Conservation (phyloP, 2,113 vertebrate species). For the Xyliphius kryptos region DNA sequence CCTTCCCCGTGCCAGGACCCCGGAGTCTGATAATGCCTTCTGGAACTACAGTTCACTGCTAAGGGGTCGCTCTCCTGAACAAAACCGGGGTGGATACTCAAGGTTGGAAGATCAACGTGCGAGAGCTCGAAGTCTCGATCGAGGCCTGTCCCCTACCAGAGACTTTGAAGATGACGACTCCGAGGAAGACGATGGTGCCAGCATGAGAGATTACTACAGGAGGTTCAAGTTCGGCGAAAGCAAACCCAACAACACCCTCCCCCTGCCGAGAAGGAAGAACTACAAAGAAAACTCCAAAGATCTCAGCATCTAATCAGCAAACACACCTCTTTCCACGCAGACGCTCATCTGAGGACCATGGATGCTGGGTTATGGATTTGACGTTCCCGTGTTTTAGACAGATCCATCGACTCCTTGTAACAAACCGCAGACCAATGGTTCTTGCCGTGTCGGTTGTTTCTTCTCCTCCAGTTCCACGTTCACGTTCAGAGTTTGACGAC, state of each 20-base stretch:
- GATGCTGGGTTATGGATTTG: constrained; percentile 47
- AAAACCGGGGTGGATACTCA: constrained; percentile 42
- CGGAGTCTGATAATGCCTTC: constrained; percentile 57
- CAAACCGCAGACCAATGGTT: constrained; percentile 45
- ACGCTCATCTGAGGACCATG: constrained; percentile 32
- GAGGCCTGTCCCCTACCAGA: constrained; percentile 55
- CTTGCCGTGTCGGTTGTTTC: constrained; percentile 41
- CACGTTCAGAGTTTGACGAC: constrained; percentile 65
- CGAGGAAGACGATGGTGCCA: constrained; percentile 59
- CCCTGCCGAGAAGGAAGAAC: constrained; percentile 73
- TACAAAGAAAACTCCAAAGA: constrained; percentile 92
- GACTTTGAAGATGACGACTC: constrained; percentile 40
- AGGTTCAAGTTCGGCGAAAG: constrained; percentile 57
- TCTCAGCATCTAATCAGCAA: constrained; percentile 81
- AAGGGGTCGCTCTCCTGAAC: constrained; percentile 55
- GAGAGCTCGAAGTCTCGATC: constrained; percentile 58
- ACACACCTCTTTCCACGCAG: constrained; percentile 34
- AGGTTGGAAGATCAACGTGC: constrained; percentile 29
- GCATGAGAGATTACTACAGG: constrained; percentile 73
- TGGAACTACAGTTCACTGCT: constrained; percentile 58
- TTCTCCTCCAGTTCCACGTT: constrained; percentile 55
- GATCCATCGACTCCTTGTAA: constrained; percentile 59
- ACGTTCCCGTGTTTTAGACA: constrained; percentile 53
- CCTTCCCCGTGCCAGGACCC: constrained; percentile 56
- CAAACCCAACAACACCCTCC: constrained; percentile 53